These are phyloP conservation scores for Cariama cristata DNA, from an alignment of 2,113 vertebrate species.

Conservation along the genomic window DNA sequence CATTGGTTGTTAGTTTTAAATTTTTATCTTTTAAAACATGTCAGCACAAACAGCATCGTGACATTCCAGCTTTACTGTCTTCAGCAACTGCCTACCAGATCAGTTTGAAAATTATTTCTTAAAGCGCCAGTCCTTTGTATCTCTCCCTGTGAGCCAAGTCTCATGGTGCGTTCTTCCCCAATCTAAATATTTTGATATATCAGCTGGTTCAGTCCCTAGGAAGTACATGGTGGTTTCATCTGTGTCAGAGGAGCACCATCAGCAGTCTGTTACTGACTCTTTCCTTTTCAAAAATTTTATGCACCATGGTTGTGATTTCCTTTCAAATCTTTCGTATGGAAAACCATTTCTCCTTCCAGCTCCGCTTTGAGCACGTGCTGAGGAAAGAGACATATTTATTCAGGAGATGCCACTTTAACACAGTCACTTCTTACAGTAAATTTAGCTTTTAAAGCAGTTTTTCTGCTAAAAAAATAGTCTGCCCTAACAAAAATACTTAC, in stretches of 20 bases:
- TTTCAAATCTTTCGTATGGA: not conserved
- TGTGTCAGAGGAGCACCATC: not conserved
- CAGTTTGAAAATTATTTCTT: not conserved
- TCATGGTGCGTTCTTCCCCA: not conserved
- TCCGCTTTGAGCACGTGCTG: not conserved
- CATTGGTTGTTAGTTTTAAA: not conserved
- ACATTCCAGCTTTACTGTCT: not conserved
- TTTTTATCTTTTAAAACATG: not conserved
- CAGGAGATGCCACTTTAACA: not conserved
- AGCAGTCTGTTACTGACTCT: not conserved
- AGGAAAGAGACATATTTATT: not conserved
- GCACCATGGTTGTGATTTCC: not conserved
- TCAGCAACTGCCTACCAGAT: not conserved
- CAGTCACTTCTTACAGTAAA: not conserved
- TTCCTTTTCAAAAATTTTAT: not conserved
- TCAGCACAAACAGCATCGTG: not conserved
- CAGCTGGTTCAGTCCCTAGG: not conserved
- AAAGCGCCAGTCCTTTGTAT: not conserved
- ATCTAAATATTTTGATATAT: not conserved
- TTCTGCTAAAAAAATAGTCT: not conserved
- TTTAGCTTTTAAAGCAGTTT: not conserved
- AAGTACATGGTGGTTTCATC: not conserved
- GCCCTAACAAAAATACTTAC: conserved; percentile 77
- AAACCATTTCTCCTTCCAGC: not conserved
- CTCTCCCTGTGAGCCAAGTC: not conserved